Evolutionary conservation across 2,888 invertebrate species (phyloP), one percentile per base, ranked within the genome.

Genomic region (Theodoxus fluviatilis): DNA sequence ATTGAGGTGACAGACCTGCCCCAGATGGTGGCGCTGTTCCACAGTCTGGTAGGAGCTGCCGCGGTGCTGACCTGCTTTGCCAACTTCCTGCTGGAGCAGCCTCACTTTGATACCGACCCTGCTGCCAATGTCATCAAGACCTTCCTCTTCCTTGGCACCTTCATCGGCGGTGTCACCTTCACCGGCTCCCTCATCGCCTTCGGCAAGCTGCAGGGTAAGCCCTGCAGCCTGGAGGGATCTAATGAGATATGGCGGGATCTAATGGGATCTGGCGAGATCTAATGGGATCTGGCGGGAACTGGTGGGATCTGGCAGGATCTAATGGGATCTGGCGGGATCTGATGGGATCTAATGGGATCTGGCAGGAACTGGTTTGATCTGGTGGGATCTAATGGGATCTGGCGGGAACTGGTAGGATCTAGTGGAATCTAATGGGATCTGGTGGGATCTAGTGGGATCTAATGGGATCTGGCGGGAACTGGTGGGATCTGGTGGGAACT

Each of bases 101-200:
- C 94, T 2, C 92, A 91, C 70, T 93, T 95, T 89, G 93, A 92
- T 25, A 90, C 92, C 0, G 94, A 94, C 88, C 94, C 94, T 28
- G 84, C 87, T 0, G 86, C 84, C 2, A 92, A 92, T 78, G 93
- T 94, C 52, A 90, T 94, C 77, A 94, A 94, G 88, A 93, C 94
- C 0, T 92, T 94, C 2, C 89, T 94, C 47, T 94, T 94, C 89
- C 90, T 95, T 63, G 95, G 95, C 28, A 94, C 94, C 0, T 94
- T 92, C 88, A 95, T 95, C 82, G 95, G 95, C 73, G 95, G 94
- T 61, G 93, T 95, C 67, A 95, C 95, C 3, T 94, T 94, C 89
- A 94, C 93, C 77, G 95, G 95, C 3, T 94, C 94, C 0, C 88
- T 95, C 63, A 91, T 95, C 73, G 95, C 95, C 18, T 95, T 95